phyloP scores from a whole-genome alignment of 2,113 vertebrate genomes.

The Anthoscopus minutus region DNA sequence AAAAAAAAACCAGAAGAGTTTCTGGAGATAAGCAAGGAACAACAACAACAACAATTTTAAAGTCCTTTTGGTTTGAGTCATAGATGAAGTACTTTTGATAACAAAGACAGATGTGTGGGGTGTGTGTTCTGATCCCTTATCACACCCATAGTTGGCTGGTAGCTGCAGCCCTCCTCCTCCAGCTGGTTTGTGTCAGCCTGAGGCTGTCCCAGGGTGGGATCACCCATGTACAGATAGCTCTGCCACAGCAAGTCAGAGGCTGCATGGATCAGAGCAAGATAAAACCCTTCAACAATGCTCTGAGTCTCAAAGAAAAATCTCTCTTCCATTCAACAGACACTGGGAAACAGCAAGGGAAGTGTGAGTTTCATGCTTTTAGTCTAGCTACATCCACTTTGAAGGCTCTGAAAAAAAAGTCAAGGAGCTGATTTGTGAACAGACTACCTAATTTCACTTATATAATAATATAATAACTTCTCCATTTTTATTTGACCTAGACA shows the following conservation, averaged over 20 bases:
- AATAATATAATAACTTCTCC: neutral
- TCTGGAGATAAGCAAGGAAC: neutral
- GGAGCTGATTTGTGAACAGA: neutral
- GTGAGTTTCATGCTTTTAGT: neutral
- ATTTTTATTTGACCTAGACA: neutral
- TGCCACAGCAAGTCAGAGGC: neutral
- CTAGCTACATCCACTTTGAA: neutral
- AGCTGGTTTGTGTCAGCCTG: neutral
- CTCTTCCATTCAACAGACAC: neutral
- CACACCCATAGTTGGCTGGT: neutral
- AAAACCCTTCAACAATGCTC: neutral
- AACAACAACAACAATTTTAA: neutral
- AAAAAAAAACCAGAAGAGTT: neutral
- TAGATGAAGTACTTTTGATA: neutral
- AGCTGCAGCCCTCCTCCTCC: neutral
- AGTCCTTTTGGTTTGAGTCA: neutral
- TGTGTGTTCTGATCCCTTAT: neutral
- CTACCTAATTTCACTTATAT: neutral
- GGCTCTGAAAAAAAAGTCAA: neutral
- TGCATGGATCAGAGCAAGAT: neutral
- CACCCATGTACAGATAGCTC: neutral
- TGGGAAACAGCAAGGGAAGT: neutral
- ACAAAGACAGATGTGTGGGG: neutral
- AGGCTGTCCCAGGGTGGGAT: neutral
- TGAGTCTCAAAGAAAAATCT: neutral